A percentile compares a stretch with the other conserved stretches of the same genome.
phyloP scores from a whole-genome alignment of 2,113 vertebrate species.

The Mola mola region DNA sequence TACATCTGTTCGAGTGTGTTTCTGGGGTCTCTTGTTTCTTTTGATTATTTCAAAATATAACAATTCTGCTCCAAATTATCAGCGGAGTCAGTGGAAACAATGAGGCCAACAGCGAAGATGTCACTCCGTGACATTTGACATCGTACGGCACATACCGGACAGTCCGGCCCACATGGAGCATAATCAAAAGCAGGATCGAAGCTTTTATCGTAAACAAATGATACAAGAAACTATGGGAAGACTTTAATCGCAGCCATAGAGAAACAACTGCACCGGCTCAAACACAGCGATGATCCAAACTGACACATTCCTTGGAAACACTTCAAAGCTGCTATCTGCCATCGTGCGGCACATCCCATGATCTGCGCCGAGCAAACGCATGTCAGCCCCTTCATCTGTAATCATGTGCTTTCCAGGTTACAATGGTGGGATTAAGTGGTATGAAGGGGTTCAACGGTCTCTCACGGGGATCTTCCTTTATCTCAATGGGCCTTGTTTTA shows the following conservation, averaged over 20 bases:
- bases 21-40: constrained; percentile 58
- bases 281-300: neutral
- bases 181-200: no score
- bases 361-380: constrained; percentile 41
- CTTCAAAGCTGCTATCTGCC: constrained; percentile 43
- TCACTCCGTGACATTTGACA: no score
- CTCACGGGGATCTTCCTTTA: no score
- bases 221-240: no score
- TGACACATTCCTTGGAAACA: constrained; percentile 26
- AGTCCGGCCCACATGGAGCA: no score
- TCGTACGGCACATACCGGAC: no score
- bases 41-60: constrained; percentile 53
- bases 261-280: no score
- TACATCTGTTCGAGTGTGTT: constrained; percentile 72
- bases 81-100: constrained; percentile 21
- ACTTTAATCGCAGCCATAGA: no score
- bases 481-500: no score
- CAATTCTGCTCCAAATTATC: constrained; percentile 39
- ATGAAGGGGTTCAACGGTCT: neutral
- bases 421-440: constrained; percentile 31
- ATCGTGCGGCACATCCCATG: constrained; percentile 43
- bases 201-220: no score
- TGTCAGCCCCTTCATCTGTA: constrained; percentile 18
- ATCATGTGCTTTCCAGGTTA: constrained; percentile 53
- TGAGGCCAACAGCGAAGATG: no score